phyloP scores from a whole-genome alignment of 2,888 invertebrate species.

The Ryuthela nishihirai region DNA sequence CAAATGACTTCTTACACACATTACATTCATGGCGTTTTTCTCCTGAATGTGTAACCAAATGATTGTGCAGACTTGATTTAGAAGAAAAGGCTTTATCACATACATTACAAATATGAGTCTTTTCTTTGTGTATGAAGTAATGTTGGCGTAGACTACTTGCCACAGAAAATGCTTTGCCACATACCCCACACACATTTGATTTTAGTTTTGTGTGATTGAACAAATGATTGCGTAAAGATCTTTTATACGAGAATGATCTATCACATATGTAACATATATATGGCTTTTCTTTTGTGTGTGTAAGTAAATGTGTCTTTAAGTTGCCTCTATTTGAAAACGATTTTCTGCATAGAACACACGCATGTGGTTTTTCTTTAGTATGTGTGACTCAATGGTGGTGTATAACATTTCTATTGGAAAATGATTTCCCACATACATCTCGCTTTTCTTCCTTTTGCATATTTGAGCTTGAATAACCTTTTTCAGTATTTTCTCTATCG shows the following conservation, averaged over 20 bases:
- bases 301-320: conserved; percentile 27
- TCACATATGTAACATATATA: conserved; percentile 29
- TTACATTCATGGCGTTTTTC: conserved; percentile 28
- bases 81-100: conserved; percentile 28
- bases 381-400: too few species aligned
- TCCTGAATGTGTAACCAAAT: conserved; percentile 28
- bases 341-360: conserved; percentile 31
- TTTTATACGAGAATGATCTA: conserved; percentile 27
- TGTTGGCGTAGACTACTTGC: conserved; percentile 30
- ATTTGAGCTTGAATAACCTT: too few species aligned
- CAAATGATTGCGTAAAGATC: conserved; percentile 27
- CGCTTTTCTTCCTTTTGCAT: too few species aligned
- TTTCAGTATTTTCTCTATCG: too few species aligned
- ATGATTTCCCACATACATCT: too few species aligned
- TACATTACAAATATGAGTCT: conserved; percentile 24
- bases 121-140: conserved; percentile 29
- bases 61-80: conserved; percentile 30
- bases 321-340: conserved; percentile 31
- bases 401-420: too few species aligned
- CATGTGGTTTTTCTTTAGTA: too few species aligned
- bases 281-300: conserved; percentile 26
- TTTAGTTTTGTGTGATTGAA: conserved; percentile 30
- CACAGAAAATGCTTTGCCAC: conserved; percentile 20
- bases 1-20: conserved; percentile 26
- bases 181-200: conserved; percentile 24